Base-by-base conservation (phyloP, 2,888 invertebrate genomes). In the Epirrita christyi region DNA sequence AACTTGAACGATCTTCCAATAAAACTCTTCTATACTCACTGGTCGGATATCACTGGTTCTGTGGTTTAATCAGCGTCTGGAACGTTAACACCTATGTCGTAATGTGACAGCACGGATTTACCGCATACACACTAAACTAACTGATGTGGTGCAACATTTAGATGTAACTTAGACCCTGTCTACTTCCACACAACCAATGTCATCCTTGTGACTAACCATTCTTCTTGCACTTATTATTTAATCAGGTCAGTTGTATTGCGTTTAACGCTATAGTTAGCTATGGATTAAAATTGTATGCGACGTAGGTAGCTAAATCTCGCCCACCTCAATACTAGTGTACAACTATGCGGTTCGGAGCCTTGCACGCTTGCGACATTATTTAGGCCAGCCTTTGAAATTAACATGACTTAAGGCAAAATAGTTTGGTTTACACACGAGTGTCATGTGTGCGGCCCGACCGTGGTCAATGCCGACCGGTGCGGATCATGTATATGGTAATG, bases 161-260 rank as follows among this genome's bases (percentile, higher is more conserved):
- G 59, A 63, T 63, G 61, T 63, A 67, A 61, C 65, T 38, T 57
- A 66, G 71, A 77, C 75, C 83, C 76, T 73, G 70, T 84, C 83
- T 78, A 77, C 65, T 76, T 76, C 82, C 80, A 85, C 76, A 76
- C 69, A 75, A 81, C 83, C 83, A 80, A 77, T 74, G 78, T 79
- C 77, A 81, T 85, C 86, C 86, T 78, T 87, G 91, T 89, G 88
- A 92, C 93, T 91, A 91, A 89, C 91, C 76, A 76, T 71, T 83
- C 84, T 86, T 86, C 79, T 55, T 83, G 90, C 90, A 87, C 88
- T 71, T 67, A 66, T 67, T 69, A 68, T n/a, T n/a, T 54, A 66
- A 63, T 67, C 43, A 69, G 64, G 67, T 66, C 64, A 65, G 61
- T 57, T 58, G 41, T 50, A 55, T 41, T 48, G 21, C 43, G 29